Evolutionary conservation across 2,113 vertebrate genomes (phyloP).

Genomic region (Anas platyrhynchos): DNA sequence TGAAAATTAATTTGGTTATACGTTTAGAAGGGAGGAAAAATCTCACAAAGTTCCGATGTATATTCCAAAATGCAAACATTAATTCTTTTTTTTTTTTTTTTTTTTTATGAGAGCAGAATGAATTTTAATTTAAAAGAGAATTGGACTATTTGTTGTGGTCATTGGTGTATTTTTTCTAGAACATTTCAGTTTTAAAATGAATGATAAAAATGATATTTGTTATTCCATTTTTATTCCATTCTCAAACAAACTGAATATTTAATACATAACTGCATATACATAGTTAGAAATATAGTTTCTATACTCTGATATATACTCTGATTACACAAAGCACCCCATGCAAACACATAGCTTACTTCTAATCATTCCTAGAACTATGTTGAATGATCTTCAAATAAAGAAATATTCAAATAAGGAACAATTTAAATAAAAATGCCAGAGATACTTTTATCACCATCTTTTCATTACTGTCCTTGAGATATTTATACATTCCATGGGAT

Average conservation of each 20-base stretch:
- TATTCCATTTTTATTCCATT: not conserved
- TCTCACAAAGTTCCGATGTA: not conserved
- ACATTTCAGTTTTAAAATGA: not conserved
- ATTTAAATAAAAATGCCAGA: not conserved
- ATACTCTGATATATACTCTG: not conserved
- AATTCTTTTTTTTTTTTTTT: not conserved
- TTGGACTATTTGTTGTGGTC: not conserved
- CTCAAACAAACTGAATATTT: not conserved
- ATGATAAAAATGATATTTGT: not conserved
- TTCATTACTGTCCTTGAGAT: not conserved
- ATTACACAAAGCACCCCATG: not conserved
- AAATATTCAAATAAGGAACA: not conserved
- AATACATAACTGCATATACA: not conserved
- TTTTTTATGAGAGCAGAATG: not conserved
- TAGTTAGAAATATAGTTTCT: not conserved
- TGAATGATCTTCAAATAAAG: not conserved
- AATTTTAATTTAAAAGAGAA: not conserved
- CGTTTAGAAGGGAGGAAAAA: not conserved
- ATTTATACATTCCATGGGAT: not conserved
- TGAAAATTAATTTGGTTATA: not conserved
- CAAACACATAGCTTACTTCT: not conserved
- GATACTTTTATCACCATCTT: not conserved
- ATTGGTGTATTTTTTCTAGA: not conserved
- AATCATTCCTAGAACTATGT: not conserved
- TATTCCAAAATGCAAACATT: not conserved